Conservation (phyloP, 2,888 invertebrate species). For the Charanyca ferruginea region DNA sequence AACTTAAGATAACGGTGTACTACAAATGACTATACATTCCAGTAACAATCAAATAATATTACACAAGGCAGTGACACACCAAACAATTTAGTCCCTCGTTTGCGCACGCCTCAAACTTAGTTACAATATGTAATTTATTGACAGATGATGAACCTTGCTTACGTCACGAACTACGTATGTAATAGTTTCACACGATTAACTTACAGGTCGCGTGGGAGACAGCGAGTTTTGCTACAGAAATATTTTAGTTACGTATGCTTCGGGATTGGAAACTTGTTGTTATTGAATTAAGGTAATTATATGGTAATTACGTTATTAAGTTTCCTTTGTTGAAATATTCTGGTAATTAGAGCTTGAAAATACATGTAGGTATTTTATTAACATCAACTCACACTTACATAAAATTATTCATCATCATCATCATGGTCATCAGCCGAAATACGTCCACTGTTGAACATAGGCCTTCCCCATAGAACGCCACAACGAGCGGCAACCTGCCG, state of each 20-base stretch:
- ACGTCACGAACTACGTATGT: not conserved
- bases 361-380: too few relatives aligned
- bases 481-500: too few relatives aligned
- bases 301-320: too few relatives aligned
- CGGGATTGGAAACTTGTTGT: not conserved
- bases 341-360: too few relatives aligned
- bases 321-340: too few relatives aligned
- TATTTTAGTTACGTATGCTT: not conserved
- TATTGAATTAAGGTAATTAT: not conserved
- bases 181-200: constrained; percentile 9
- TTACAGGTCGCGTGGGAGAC: not conserved
- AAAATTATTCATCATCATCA: too few relatives aligned
- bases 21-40: not conserved
- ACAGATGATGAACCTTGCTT: constrained; percentile 30
- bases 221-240: not conserved
- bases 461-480: too few relatives aligned
- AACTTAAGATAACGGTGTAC: too few relatives aligned
- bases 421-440: too few relatives aligned
- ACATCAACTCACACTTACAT: too few relatives aligned
- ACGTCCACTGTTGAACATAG: too few relatives aligned
- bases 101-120: constrained; percentile 35
- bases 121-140: constrained; percentile 40
- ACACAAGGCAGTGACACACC: not conserved
- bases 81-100: constrained; percentile 30
- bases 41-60: constrained; percentile 14